Percentiles rank a stretch among this genome's conserved stretches.
Conservation (phyloP, 2,113 vertebrate genomes). For the Ophthalmolycus amberensis region DNA sequence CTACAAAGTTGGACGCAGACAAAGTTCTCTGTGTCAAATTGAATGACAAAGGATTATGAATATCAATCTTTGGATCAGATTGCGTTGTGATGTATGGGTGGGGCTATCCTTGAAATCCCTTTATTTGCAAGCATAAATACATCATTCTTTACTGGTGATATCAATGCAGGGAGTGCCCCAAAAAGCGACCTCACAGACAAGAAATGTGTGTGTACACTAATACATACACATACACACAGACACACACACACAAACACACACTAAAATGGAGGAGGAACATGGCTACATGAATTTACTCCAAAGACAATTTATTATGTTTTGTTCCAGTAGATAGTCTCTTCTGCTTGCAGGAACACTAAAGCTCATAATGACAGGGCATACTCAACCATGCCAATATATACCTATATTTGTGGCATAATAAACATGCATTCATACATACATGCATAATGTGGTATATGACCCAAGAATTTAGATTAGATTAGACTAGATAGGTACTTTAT, state of each 20-base stretch:
- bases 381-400: conserved; percentile 57
- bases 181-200: conserved; percentile 60
- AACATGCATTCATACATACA: background rate
- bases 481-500: no score
- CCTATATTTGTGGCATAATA: conserved; percentile 48
- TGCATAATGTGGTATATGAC: conserved; percentile 28
- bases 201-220: conserved; percentile 34
- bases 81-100: conserved; percentile 55
- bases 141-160: conserved; percentile 72
- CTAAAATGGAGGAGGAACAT: conserved; percentile 59
- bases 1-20: conserved; percentile 3
- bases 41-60: conserved; percentile 35
- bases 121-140: conserved; percentile 64
- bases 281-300: conserved; percentile 59
- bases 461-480: conserved; percentile 5
- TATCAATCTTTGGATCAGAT: conserved; percentile 48
- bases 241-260: conserved; percentile 37
- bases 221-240: conserved; percentile 15
- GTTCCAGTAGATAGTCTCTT: conserved; percentile 52
- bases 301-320: conserved; percentile 70
- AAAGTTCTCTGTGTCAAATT: conserved; percentile 24
- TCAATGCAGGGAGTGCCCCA: conserved; percentile 59
- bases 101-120: conserved; percentile 46
- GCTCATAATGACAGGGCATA: conserved; percentile 62
- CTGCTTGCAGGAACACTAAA: conserved; percentile 76